Conservation (phyloP, 2,113 vertebrate genomes). For the Corythornis madagascariensis region DNA sequence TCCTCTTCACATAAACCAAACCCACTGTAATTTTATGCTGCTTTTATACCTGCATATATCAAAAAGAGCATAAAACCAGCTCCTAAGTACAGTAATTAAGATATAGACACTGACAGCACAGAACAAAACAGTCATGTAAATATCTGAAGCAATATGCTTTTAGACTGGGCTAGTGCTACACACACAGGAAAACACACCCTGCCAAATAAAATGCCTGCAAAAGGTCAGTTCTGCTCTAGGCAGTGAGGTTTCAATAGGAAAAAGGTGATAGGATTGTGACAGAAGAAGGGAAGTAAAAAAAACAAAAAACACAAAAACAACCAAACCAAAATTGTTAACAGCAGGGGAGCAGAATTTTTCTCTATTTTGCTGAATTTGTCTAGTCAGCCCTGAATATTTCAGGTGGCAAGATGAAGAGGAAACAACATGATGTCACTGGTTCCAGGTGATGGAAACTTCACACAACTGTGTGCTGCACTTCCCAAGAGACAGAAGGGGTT, state of each 20-base stretch:
- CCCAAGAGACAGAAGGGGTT: not conserved
- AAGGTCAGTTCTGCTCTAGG: not conserved
- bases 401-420: not conserved
- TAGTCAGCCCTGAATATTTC: not conserved
- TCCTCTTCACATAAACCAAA: not conserved
- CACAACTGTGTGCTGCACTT: conserved; percentile 5
- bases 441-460: not conserved
- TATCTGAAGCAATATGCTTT: not conserved
- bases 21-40: not conserved
- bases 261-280: accelerated
- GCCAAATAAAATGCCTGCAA: not conserved
- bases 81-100: not conserved
- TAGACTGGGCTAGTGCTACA: not conserved
- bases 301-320: not conserved
- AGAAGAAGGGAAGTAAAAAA: not conserved
- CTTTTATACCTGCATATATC: not conserved
- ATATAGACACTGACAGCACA: not conserved
- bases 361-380: not conserved
- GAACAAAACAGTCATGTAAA: not conserved
- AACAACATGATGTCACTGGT: not conserved
- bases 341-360: not conserved
- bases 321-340: not conserved
- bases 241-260: not conserved
- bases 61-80: not conserved
- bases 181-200: not conserved